These are phyloP conservation scores for Drepana falcataria DNA, from an alignment of 2,888 invertebrate species.

Conservation along the genomic window DNA sequence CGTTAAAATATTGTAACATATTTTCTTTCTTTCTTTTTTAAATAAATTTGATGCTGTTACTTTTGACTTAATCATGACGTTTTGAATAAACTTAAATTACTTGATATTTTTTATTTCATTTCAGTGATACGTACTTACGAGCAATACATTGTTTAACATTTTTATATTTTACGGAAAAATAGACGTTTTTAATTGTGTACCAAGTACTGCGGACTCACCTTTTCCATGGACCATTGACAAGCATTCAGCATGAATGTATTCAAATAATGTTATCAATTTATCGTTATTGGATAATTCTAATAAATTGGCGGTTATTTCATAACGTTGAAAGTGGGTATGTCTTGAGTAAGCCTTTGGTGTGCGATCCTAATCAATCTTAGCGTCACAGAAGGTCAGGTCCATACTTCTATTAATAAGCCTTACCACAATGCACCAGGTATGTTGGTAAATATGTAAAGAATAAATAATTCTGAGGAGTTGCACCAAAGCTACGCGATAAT, in stretches of 20 bases:
- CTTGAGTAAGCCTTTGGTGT: neutral
- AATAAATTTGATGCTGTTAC: slow-evolving; percentile 68
- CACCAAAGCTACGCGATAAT: slow-evolving; percentile 14
- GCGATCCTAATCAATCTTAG: neutral
- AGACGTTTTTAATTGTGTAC: too few relatives aligned
- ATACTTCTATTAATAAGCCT: neutral
- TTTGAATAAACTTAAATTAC: slow-evolving; percentile 72
- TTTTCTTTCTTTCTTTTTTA: slow-evolving; percentile 50
- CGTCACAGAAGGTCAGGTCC: neutral
- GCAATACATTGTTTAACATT: too few relatives aligned
- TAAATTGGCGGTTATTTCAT: neutral
- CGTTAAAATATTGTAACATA: slow-evolving; percentile 39
- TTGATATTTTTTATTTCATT: slow-evolving; percentile 30
- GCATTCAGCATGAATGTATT: too few relatives aligned
- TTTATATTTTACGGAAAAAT: too few relatives aligned
- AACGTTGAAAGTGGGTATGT: neutral
- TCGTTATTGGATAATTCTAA: neutral
- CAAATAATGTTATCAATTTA: neutral
- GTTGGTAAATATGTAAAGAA: neutral
- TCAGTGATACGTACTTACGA: neutral
- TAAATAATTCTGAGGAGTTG: slow-evolving; percentile 8
- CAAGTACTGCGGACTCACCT: too few relatives aligned
- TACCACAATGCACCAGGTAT: neutral
- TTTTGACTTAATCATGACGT: slow-evolving; percentile 71
- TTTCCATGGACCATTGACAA: too few relatives aligned